Evolutionary conservation across 2,797 vertebrate species (phyloP), one percentile per base, ranked within the genome.

Genomic region (Sebastes taczanowskii): DNA sequence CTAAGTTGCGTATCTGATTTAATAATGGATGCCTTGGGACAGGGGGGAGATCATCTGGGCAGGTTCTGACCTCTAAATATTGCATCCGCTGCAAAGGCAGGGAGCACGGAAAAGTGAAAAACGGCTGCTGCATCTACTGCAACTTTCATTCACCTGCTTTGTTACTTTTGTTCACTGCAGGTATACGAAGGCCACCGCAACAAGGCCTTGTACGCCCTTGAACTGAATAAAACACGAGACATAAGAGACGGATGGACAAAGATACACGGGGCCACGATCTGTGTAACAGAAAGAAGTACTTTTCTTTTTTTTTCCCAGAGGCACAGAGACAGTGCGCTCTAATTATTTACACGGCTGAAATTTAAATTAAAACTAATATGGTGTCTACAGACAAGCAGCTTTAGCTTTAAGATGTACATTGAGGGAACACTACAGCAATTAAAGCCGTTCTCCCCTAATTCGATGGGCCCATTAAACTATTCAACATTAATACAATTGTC

Each of bases 1-100:
- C 75, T 63, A 88, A 84, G 77, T 78, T 88, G 89, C 82, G 52
- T 86, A 86, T 88, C 90, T 78, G 78, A 91, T 92, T 92, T 74
- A 92, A 92, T 91, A 91, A 93, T 86, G 80, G 84, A 93, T 84
- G 84, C 86, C 60, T 74, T 76, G 71, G 84, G 62, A 83, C 69
- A 0, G 22, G 72, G 16, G n/a, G 71, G 55, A 27, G 80, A 77
- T 90, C 83, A 83, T 74, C 56, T 11, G 55, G 77, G 72, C 71
- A 70, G 56, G 78, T 42, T 78, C 71, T 87, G 88, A 89, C 88
- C 88, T 89, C 88, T 89, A 89, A 92, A 91, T 89, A 92, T 80
- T 86, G 83, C 79, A 90, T 86, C 79, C 78, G 87, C 88, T 84
- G 78, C 76, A 86, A 80, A 38, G 76, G 71, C 46, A 69, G 32